Conservation (phyloP, 2,888 invertebrate genomes). For the Mythimna lalbum region DNA sequence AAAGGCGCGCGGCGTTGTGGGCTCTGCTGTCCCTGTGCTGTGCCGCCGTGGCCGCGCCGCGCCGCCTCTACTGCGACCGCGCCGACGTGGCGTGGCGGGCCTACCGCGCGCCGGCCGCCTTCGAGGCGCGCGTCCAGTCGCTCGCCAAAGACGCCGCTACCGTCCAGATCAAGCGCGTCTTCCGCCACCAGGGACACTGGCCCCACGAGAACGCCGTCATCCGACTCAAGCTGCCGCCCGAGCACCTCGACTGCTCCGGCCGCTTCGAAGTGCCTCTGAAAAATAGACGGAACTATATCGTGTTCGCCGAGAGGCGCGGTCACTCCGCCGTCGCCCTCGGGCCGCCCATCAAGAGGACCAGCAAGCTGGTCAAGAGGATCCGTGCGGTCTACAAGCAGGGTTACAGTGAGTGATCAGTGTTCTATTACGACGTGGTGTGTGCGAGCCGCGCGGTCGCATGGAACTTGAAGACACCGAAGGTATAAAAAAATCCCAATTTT, state of each 20-base stretch:
- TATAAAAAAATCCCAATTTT: conserved; percentile 45
- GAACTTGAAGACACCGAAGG: conserved; percentile 64
- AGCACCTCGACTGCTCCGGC: conserved; percentile 82
- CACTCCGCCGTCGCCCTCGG: conserved; percentile 87
- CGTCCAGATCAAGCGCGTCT: conserved; percentile 84
- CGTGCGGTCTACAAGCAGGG: conserved; percentile 88
- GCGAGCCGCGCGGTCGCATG: conserved; percentile 63
- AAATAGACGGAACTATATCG: conserved; percentile 87
- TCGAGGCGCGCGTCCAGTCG: conserved; percentile 88
- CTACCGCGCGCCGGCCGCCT: conserved; percentile 88
- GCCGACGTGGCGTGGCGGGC: conserved; percentile 90
- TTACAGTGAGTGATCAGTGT: conserved; percentile 86
- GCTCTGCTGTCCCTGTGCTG: conserved; percentile 83
- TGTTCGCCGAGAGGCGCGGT: conserved; percentile 87
- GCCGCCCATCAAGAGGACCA: conserved; percentile 85
- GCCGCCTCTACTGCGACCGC: conserved; percentile 89
- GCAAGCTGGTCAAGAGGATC: conserved; percentile 84
- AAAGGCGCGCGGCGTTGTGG: conserved; percentile 88
- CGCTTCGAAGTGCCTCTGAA: conserved; percentile 87
- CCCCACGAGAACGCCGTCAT: conserved; percentile 83
- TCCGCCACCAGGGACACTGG: conserved; percentile 86
- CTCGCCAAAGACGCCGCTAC: conserved; percentile 85
- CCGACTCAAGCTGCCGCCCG: conserved; percentile 80
- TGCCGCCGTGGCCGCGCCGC: conserved; percentile 80
- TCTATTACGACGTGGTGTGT: conserved; percentile 59